Base-by-base conservation (phyloP, 2,888 invertebrate species). In the Thymelicus sylvestris region DNA sequence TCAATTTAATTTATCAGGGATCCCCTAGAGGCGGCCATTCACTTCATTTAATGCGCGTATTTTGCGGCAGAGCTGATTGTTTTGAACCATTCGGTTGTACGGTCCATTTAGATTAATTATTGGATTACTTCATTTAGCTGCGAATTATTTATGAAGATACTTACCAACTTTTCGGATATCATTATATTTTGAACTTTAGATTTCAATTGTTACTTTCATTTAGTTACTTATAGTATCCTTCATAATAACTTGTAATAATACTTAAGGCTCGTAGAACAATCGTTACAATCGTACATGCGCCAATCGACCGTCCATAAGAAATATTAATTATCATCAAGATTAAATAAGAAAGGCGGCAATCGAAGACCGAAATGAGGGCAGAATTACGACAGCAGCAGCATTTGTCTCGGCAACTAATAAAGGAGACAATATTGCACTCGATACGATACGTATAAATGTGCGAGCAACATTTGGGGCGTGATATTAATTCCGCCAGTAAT, bases 41-140 rank as follows among this genome's bases (percentile, higher is more conserved):
- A 92, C 92, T 93, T 93, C 93, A 92, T 93, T 93, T 93, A 93
- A 92, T 93, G 93, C 93, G 92, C 91, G 93, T 93, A 93, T 93
- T 93, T 93, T 93, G 93, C 90, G 93, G 93, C 89, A 84, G 86
- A 88, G 90, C 90, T 92, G 93, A 93, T 93, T 93, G 93, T 93
- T 93, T 93, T 93, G 91, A 93, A 93, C 92, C 93, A 93, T 92
- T 93, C 93, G 89, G 88, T 88, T 93, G 91, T 91, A 92, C 91
- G 92, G 91, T 92, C 92, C 93, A 92, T 93, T 93, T 92, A 92
- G 93, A 93, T 93, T 93, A 93, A 93, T 93, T 93, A 93, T 93
- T 90, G 92, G 93, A 93, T 93, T 93, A 92, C 93, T 93, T 92
- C 90, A 93, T 93, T 93, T 91, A 82, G 88, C 81, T 82, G 85